Evolutionary conservation across 2,888 invertebrate genomes (phyloP).

Genomic region (Calameuta idolon): DNA sequence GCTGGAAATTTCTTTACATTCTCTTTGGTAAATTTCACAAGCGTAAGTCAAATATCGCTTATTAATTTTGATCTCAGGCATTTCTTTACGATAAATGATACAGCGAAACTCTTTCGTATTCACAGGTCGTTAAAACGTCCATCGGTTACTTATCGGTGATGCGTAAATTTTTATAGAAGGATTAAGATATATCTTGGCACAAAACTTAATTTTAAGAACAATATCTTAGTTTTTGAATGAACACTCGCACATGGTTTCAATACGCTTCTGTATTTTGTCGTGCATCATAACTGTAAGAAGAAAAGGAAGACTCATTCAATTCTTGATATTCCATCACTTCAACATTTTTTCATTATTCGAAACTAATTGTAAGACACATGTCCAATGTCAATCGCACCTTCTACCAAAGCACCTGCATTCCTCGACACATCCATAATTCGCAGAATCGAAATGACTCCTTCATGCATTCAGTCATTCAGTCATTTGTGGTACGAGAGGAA

Average conservation of each 20-base stretch:
- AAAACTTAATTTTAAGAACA: neutral
- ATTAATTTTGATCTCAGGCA: neutral
- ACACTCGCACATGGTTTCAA: neutral
- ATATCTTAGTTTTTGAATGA: neutral
- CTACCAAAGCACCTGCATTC: no score
- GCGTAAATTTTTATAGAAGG: neutral
- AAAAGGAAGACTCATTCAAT: no score
- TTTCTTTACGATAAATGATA: neutral
- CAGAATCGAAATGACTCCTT: no score
- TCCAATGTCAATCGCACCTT: no score
- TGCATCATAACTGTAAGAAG: neutral
- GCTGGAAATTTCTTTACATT: conserved; percentile 69
- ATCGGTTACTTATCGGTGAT: conserved; percentile 17
- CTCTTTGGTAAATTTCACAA: conserved; percentile 68
- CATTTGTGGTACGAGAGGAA: no score
- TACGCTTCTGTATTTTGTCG: neutral
- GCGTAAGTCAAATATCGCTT: conserved; percentile 55
- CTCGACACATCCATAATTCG: no score
- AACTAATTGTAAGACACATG: no score
- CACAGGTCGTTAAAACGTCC: conserved; percentile 19
- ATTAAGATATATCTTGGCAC: no score
- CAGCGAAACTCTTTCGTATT: neutral
- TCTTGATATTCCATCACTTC: no score
- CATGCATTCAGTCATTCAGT: no score
- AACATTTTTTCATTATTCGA: no score